Percentiles rank a stretch among this genome's conserved stretches.
phyloP scores from a whole-genome alignment of 35 echinoderm and acorn worm genomes.

The Nesometra sesokonis region DNA sequence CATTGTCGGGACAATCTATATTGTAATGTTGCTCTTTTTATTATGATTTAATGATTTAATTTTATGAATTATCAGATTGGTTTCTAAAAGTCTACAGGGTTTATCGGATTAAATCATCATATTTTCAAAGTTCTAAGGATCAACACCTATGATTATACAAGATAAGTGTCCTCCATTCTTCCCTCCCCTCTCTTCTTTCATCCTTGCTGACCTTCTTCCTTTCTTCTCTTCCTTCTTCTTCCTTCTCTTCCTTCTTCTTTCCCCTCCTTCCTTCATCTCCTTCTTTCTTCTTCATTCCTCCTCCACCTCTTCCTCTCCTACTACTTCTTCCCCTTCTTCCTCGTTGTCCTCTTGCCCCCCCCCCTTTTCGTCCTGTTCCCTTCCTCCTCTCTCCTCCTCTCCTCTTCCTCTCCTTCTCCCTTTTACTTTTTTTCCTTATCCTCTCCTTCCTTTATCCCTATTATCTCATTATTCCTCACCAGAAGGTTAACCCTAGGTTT shows the following conservation, averaged over 20 bases:
- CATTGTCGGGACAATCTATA: too few relatives aligned
- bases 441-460: background rate
- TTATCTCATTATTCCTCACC: background rate
- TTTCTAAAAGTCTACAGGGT: too few relatives aligned
- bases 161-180: too few relatives aligned
- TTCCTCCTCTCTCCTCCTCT: background rate
- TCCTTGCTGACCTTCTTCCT: background rate
- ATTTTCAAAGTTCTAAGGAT: too few relatives aligned
- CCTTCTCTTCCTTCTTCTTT: slow-evolving; percentile 5
- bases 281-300: background rate
- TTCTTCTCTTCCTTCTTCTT: slow-evolving; percentile 8
- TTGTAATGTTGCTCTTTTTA: too few relatives aligned
- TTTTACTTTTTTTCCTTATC: too few relatives aligned
- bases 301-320: background rate
- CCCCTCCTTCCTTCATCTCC: too few relatives aligned
- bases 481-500: background rate
- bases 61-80: too few relatives aligned
- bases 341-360: background rate
- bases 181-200: background rate
- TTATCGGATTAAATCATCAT: too few relatives aligned
- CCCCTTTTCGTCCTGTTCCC: slow-evolving; percentile 1
- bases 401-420: background rate
- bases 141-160: too few relatives aligned
- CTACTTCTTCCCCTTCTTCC: background rate
- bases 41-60: too few relatives aligned